Conservation (phyloP, 2,888 invertebrate genomes). For the Seira musarum region DNA sequence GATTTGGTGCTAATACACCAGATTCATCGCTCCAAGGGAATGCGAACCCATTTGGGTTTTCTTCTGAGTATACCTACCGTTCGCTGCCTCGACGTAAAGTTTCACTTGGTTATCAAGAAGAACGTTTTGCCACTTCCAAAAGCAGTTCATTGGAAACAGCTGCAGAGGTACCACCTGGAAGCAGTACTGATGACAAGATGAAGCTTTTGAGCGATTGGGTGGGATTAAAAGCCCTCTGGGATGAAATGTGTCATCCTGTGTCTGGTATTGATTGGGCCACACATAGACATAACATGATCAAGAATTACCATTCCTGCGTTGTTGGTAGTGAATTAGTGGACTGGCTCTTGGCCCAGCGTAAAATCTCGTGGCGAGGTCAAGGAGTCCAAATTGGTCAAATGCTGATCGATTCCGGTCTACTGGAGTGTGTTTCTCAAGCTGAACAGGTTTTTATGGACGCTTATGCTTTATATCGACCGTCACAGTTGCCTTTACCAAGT, state of each 20-base stretch:
- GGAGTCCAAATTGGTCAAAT: constrained; percentile 85
- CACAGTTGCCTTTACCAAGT: constrained; percentile 66
- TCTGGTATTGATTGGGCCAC: constrained; percentile 77
- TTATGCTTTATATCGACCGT: constrained; percentile 76
- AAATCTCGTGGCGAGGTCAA: constrained; percentile 81
- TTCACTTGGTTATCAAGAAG: constrained; percentile 84
- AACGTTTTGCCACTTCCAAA: constrained; percentile 76
- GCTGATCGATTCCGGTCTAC: constrained; percentile 82
- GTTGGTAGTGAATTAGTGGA: constrained; percentile 86
- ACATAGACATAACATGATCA: constrained; percentile 79
- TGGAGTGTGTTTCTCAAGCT: constrained; percentile 77
- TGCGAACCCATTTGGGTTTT: constrained; percentile 40
- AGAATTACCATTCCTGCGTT: constrained; percentile 83
- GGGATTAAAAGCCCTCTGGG: constrained; percentile 78
- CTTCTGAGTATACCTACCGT: constrained; percentile 57
- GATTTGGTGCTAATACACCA: constrained; percentile 68
- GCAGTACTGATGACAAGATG: constrained; percentile 76
- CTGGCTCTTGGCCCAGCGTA: constrained; percentile 86
- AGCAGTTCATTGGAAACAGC: constrained; percentile 70
- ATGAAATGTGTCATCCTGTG: constrained; percentile 76
- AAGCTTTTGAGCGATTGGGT: constrained; percentile 76
- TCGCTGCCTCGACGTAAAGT: constrained; percentile 75
- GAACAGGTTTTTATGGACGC: constrained; percentile 78
- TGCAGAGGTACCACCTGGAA: too few species aligned
- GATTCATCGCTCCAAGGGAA: constrained; percentile 40